phyloP scores from a whole-genome alignment of 2,113 vertebrate genomes.

The Ctenodactylus gundi region DNA sequence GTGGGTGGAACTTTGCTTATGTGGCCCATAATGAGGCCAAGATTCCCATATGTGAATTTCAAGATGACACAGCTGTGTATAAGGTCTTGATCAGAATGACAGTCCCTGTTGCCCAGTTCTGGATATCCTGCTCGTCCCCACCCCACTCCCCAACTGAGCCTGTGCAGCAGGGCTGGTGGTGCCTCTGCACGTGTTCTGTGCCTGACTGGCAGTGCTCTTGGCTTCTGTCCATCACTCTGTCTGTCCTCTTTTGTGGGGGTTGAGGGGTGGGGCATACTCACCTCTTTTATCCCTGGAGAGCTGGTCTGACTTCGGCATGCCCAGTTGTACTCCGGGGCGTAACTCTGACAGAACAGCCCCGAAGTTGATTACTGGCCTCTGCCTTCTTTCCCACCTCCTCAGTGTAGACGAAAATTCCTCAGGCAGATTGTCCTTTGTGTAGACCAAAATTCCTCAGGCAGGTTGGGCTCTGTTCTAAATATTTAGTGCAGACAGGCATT shows the following conservation, averaged over 20 bases:
- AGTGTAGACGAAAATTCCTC: rapidly evolving
- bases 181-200: too few species aligned
- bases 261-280: rapidly evolving
- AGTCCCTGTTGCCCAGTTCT: too few species aligned
- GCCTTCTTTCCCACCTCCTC: neutral
- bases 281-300: neutral
- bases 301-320: neutral
- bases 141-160: too few species aligned
- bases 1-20: neutral
- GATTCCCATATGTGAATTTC: neutral
- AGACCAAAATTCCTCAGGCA: neutral
- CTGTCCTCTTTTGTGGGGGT: rapidly evolving
- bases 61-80: neutral
- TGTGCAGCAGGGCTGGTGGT: rapidly evolving
- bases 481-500: neutral
- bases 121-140: rapidly evolving
- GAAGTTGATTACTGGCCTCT: neutral
- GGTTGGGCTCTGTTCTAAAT: rapidly evolving
- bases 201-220: rapidly evolving
- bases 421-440: rapidly evolving
- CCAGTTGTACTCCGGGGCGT: neutral
- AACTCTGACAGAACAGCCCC: neutral
- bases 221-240: neutral
- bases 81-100: too few species aligned
- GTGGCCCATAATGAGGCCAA: neutral